Evolutionary conservation across 1,140 invertebrate species (phyloP).

Genomic region (Apis laboriosa): DNA sequence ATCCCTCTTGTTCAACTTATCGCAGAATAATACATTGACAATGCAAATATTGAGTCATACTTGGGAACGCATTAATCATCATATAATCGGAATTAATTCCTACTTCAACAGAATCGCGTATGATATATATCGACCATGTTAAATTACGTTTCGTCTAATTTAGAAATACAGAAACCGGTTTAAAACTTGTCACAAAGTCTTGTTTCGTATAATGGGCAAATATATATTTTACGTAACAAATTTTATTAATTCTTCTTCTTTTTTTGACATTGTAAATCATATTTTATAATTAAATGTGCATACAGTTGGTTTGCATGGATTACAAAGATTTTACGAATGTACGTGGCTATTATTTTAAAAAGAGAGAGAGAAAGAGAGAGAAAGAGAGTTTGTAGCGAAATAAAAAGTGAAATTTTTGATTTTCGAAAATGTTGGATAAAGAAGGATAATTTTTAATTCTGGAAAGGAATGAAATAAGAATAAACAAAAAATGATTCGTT

Average conservation of each 20-base stretch:
- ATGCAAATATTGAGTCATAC: constrained; percentile 31
- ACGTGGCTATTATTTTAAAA: too few relatives aligned
- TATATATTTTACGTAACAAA: background rate
- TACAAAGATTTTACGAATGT: background rate
- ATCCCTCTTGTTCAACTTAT: background rate
- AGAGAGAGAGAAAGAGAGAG: too few relatives aligned
- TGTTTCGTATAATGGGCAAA: background rate
- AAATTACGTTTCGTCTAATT: background rate
- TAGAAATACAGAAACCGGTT: background rate
- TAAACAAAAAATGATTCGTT: background rate
- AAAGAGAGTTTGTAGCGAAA: background rate
- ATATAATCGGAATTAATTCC: constrained; percentile 41
- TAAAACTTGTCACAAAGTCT: background rate
- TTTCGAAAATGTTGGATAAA: background rate
- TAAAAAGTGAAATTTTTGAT: background rate
- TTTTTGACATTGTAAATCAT: background rate
- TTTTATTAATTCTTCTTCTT: background rate
- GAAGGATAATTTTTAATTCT: background rate
- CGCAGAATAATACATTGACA: background rate
- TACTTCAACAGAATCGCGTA: background rate
- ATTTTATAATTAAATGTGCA: background rate
- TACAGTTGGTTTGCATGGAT: background rate
- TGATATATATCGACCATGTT: background rate
- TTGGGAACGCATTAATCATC: constrained; percentile 29
- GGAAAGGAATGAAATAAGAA: background rate